Conservation (phyloP, 2,797 vertebrate species). For the Cynodonichthys magdalenae region DNA sequence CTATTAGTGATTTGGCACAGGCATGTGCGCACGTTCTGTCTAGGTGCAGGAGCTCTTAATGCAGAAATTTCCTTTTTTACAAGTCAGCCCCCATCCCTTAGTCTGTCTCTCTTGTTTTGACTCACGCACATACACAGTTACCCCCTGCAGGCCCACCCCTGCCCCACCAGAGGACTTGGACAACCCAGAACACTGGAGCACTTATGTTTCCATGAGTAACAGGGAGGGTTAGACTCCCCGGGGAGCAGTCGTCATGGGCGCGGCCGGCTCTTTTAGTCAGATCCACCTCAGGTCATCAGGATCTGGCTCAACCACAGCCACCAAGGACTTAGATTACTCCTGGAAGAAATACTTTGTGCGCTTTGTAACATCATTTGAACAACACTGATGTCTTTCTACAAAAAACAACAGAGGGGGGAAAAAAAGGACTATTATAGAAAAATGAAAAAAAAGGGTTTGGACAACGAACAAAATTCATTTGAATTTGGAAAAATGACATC, state of each 20-base stretch:
- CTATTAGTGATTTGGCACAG: slow-evolving; percentile 73
- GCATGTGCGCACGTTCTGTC: slow-evolving; percentile 55
- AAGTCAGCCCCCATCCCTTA: slow-evolving; percentile 29
- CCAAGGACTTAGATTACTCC: slow-evolving; percentile 40
- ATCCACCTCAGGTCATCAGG: slow-evolving; percentile 56
- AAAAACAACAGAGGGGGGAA: slow-evolving; percentile 16
- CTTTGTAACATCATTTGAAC: slow-evolving; percentile 53
- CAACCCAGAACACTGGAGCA: slow-evolving; percentile 71
- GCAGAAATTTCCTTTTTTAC: slow-evolving; percentile 63
- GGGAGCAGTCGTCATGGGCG: slow-evolving; percentile 62
- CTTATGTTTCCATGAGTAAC: slow-evolving; percentile 71
- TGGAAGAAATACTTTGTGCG: slow-evolving; percentile 50
- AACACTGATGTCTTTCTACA: slow-evolving; percentile 42
- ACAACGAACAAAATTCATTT: slow-evolving; percentile 27
- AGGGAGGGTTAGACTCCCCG: slow-evolving; percentile 45
- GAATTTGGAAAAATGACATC: slow-evolving; percentile 25
- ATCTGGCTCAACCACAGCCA: slow-evolving; percentile 51
- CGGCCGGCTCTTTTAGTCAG: slow-evolving; percentile 44
- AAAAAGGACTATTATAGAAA: slow-evolving; percentile 30
- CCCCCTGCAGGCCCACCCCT: slow-evolving; percentile 24
- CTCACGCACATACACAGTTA: slow-evolving; percentile 27
- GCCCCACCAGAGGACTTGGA: slow-evolving; percentile 31
- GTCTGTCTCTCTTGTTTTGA: slow-evolving; percentile 41
- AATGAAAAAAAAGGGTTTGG: slow-evolving; percentile 7
- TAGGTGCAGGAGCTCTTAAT: slow-evolving; percentile 72